These are phyloP conservation scores for Xenus cinereus DNA, from an alignment of 2,113 vertebrate genomes.

Conservation along the genomic window DNA sequence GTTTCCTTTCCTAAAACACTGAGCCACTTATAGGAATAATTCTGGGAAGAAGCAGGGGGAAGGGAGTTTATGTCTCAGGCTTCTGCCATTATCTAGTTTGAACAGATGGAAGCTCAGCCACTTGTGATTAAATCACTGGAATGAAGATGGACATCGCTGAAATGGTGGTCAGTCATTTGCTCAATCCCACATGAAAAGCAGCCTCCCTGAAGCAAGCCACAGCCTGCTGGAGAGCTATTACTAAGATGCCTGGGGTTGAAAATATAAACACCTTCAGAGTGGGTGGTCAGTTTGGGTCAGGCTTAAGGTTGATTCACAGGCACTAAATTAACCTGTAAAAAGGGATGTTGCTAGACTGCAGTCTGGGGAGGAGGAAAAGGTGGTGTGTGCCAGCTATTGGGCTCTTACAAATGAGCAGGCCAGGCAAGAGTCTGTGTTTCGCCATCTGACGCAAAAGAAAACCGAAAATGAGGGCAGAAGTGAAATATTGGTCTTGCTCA, in stretches of 20 bases:
- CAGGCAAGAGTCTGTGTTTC: background rate
- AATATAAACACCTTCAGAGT: slow-evolving; percentile 48
- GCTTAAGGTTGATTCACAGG: slow-evolving; percentile 18
- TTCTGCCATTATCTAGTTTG: background rate
- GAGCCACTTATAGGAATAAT: background rate
- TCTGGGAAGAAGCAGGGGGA: background rate
- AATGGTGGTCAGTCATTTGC: slow-evolving; percentile 3
- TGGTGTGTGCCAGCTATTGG: background rate
- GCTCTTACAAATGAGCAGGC: background rate
- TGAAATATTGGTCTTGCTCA: background rate
- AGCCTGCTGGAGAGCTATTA: background rate
- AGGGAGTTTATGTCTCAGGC: background rate
- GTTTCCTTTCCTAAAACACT: background rate
- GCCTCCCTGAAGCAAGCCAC: background rate
- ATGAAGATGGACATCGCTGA: background rate
- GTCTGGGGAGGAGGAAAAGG: background rate
- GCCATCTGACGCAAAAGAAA: background rate
- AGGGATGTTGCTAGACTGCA: background rate
- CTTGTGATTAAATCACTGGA: slow-evolving; percentile 21
- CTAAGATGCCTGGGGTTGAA: background rate
- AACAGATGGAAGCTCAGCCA: slow-evolving; percentile 28
- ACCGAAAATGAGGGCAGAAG: background rate
- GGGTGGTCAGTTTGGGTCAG: slow-evolving; percentile 28
- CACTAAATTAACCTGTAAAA: slow-evolving; percentile 49
- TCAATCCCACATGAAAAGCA: background rate